A percentile compares a stretch with the other conserved stretches of the same genome.
Conservation (phyloP, 1,140 invertebrate genomes). For the Nasonia giraulti region DNA sequence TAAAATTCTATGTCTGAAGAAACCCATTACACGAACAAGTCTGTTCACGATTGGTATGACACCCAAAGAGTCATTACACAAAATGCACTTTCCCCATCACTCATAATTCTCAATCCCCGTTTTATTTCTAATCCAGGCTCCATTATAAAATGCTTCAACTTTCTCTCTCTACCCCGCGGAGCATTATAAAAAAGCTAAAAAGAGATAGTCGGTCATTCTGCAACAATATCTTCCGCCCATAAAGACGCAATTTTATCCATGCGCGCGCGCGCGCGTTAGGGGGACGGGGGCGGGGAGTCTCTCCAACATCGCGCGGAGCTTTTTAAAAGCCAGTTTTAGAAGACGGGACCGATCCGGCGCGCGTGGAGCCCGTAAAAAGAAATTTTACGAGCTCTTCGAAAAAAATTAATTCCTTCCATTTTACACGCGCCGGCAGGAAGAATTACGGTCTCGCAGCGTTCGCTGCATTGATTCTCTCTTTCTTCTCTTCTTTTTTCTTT, state of each 20-base stretch:
- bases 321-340: conserved; percentile 13
- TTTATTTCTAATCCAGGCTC: too few species aligned
- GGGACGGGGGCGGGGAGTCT: background rate
- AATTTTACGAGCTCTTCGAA: conserved; percentile 28
- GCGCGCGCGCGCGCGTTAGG: background rate
- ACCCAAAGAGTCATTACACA: too few species aligned
- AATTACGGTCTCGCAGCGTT: conserved; percentile 44
- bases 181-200: conserved; percentile 2
- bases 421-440: conserved; percentile 51
- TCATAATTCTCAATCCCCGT: too few species aligned
- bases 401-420: conserved; percentile 33
- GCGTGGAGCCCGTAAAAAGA: conserved; percentile 8
- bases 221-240: conserved; percentile 3
- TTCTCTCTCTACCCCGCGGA: background rate
- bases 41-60: too few species aligned
- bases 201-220: background rate
- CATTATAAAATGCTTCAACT: background rate
- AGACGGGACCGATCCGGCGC: background rate
- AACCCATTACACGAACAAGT: too few species aligned
- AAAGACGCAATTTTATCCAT: conserved; percentile 23
- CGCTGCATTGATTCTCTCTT: conserved; percentile 43
- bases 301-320: background rate
- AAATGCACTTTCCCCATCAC: too few species aligned
- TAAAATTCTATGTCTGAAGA: too few species aligned
- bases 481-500: background rate